Conservation (phyloP, 2,113 vertebrate species). For the Mormoops blainvillei region DNA sequence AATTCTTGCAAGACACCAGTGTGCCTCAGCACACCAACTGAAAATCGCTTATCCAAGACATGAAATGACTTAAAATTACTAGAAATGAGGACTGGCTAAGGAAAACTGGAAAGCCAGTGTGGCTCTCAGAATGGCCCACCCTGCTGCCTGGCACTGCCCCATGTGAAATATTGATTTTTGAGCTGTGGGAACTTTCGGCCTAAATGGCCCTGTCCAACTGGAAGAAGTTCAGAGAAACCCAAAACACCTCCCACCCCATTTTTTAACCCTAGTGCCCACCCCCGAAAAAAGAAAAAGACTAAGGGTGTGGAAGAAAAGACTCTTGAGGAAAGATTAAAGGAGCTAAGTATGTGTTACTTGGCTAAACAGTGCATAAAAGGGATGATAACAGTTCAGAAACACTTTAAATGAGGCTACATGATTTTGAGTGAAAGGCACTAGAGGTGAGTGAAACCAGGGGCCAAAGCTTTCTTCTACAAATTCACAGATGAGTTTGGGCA, state of each 20-base stretch:
- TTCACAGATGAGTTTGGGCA: not conserved
- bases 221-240: conserved; percentile 46
- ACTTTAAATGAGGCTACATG: not conserved
- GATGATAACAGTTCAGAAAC: not conserved
- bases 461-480: not conserved
- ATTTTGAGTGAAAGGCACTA: not conserved
- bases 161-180: conserved; percentile 12
- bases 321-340: conserved; percentile 22
- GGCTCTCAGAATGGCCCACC: not conserved
- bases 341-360: not conserved
- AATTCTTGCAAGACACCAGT: too few relatives aligned
- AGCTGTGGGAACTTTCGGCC: not conserved
- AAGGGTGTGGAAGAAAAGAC: not conserved
- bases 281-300: not conserved
- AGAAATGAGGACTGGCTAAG: not conserved
- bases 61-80: not conserved
- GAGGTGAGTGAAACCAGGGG: not conserved
- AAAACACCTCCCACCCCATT: not conserved
- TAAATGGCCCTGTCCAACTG: conserved; percentile 26
- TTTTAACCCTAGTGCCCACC: not conserved
- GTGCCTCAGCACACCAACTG: too few relatives aligned
- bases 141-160: not conserved
- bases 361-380: not conserved
- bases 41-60: not conserved
- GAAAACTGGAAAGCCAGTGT: not conserved